Evolutionary conservation across 1,140 invertebrate genomes (phyloP), one percentile per base, ranked within the genome.

Genomic region (Tenebrio molitor): DNA sequence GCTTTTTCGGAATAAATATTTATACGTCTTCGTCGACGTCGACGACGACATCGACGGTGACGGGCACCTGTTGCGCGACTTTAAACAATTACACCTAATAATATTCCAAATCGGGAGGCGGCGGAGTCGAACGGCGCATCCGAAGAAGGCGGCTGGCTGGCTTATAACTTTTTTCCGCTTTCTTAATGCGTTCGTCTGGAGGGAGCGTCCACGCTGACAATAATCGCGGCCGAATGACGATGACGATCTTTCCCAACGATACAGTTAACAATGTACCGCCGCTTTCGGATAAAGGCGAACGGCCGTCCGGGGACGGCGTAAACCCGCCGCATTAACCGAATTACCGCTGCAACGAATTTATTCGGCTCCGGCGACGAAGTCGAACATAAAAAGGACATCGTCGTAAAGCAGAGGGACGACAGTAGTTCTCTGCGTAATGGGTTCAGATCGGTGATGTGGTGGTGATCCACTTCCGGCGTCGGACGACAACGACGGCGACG

Each of bases 61-160:
- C 3, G 3, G 25, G 8, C 25, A 29, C 25, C 25, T 29, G 25
- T 29, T 29, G 25, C 25, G 3, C 25, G 25, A n/a, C n/a, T 29
- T 8, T 29, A 29, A 29, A 29, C 25, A 29, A 50, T 50, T 50
- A 50, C 44, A 50, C n/a, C 44, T 50, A 50, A 50, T 50, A 50
- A 50, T 50, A 50, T 19, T 44, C 42, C 16, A 44, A 44, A 44
- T 50, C 44, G 25, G 25, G 8, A 17, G 8, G 16, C 15, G n/a
- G 17, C 16, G n/a, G 17, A 50, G 42, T 44, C 42, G 17, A 44
- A 44, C 17, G 42, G n/a, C 14, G 8, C 8, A 8, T 6, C 16
- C 0, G 16, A 44, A 7, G 14, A 44, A 21, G 44, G 16, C 44
- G 25, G 25, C 25, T n/a, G n/a, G 25, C 25, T 29, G 3, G 44